Evolutionary conservation across 2,888 invertebrate genomes (phyloP).

Genomic region (Allacma fusca): DNA sequence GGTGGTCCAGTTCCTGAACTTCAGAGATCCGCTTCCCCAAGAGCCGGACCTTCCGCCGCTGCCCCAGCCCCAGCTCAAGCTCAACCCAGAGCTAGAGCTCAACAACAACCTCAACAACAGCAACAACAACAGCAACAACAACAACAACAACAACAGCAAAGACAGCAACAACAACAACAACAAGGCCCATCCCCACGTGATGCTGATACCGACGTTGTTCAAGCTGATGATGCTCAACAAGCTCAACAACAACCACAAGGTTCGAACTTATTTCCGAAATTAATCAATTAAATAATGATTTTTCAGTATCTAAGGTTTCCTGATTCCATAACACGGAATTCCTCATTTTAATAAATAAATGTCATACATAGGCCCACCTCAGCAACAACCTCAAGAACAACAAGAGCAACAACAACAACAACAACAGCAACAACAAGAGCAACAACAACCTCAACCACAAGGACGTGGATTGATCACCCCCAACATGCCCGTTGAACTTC

Average conservation of each 20-base stretch:
- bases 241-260: slow-evolving; percentile 33
- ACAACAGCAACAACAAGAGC: slow-evolving; percentile 42
- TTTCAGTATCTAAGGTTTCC: neutral
- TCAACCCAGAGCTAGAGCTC: slow-evolving; percentile 39
- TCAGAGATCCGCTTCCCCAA: slow-evolving; percentile 55
- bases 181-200: slow-evolving; percentile 47
- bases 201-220: slow-evolving; percentile 51
- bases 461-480: slow-evolving; percentile 49
- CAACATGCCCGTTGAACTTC: slow-evolving; percentile 62
- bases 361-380: slow-evolving; percentile 33
- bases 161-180: slow-evolving; percentile 54
- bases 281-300: slow-evolving; percentile 6
- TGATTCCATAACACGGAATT: neutral
- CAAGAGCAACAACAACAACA: slow-evolving; percentile 40
- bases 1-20: slow-evolving; percentile 57
- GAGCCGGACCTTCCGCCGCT: slow-evolving; percentile 45
- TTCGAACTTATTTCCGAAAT: slow-evolving; percentile 7
- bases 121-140: slow-evolving; percentile 54
- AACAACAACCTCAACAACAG: slow-evolving; percentile 46
- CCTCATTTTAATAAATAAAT: neutral
- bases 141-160: slow-evolving; percentile 48
- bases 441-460: slow-evolving; percentile 59
- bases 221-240: slow-evolving; percentile 42
- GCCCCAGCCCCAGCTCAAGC: slow-evolving; percentile 46
- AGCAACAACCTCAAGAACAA: slow-evolving; percentile 44